Evolutionary conservation across 2,113 vertebrate genomes (phyloP), one percentile per base, ranked within the genome.

Genomic region (Gnathonemus longibarbis): DNA sequence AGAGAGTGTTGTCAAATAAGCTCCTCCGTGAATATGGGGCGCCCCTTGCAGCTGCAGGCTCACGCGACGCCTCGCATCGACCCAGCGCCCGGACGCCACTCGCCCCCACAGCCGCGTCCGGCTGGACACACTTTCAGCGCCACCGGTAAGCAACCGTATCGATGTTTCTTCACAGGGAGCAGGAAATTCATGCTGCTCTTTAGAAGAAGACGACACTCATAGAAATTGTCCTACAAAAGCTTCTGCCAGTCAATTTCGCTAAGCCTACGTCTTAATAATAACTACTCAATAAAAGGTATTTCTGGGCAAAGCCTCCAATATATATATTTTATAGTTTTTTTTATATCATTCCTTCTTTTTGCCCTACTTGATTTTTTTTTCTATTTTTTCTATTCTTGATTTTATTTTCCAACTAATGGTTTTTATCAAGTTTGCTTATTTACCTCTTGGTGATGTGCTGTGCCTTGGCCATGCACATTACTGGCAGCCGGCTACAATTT

Each of bases 171-270:
- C 27, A 24, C 45, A 74, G 62, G n/a, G 13, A 70, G 66, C 39
- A 87, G 49, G 19, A 88, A 88, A 88, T 58, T 39, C 35, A 88
- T 17, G 39, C 74, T 89, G 42, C 77, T 50, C 49, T 89, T 89
- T 88, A 88, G n/a, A 62, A 19, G 19, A 1, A 48, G 62, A 70
- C 15, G 48, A 88, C 45, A 24, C 24, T 83, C 88, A 53, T 53
- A 56, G 46, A 83, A 42, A 80, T 83, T 45, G 48, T 80, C 15
- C 8, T 39, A 62, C 87, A 58, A 66, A 42, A 45, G 35, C 13
- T 88, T 88, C 11, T 50, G 46, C 5, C 27, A 35, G 46, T 39
- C 27, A 27, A 15, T 24, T 48, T n/a, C 11, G 15, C 84, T 7
- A 50, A 24, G 84, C 49, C 49, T 87, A 45, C 53, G 13, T 88